Conservation (phyloP, 2,888 invertebrate genomes). For the Plagodis dolabraria region DNA sequence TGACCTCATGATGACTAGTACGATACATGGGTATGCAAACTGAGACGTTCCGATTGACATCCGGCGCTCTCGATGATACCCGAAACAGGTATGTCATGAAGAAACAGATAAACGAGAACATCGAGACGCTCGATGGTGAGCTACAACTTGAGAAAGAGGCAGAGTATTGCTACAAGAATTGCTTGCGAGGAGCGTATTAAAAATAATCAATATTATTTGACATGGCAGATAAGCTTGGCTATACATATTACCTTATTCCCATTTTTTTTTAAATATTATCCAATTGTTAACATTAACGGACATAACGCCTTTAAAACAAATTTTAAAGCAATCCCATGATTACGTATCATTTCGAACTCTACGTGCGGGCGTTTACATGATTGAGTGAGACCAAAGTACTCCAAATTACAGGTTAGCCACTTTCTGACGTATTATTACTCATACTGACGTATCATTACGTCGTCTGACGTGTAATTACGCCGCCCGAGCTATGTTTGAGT, state of each 20-base stretch:
- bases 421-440: slow-evolving; percentile 28
- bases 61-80: too few relatives aligned
- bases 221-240: too few relatives aligned
- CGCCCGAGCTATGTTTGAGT: slow-evolving; percentile 34
- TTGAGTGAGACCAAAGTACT: slow-evolving; percentile 59
- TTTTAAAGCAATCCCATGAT: slow-evolving; percentile 23
- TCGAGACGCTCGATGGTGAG: too few relatives aligned
- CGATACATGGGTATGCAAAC: too few relatives aligned
- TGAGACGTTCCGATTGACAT: too few relatives aligned
- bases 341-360: slow-evolving; percentile 17
- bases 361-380: slow-evolving; percentile 51
- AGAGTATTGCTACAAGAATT: too few relatives aligned
- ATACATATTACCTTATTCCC: not conserved
- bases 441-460: slow-evolving; percentile 34
- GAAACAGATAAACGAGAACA: too few relatives aligned
- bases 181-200: too few relatives aligned
- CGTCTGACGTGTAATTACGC: slow-evolving; percentile 35
- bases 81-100: too few relatives aligned
- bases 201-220: too few relatives aligned
- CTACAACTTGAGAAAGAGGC: too few relatives aligned
- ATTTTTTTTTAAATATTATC: not conserved
- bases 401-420: slow-evolving; percentile 52
- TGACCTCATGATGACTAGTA: too few relatives aligned
- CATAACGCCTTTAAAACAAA: slow-evolving; percentile 22
- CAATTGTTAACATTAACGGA: slow-evolving; percentile 5